phyloP scores from a whole-genome alignment of 2,888 invertebrate species.

The Drosophila fungiperda region DNA sequence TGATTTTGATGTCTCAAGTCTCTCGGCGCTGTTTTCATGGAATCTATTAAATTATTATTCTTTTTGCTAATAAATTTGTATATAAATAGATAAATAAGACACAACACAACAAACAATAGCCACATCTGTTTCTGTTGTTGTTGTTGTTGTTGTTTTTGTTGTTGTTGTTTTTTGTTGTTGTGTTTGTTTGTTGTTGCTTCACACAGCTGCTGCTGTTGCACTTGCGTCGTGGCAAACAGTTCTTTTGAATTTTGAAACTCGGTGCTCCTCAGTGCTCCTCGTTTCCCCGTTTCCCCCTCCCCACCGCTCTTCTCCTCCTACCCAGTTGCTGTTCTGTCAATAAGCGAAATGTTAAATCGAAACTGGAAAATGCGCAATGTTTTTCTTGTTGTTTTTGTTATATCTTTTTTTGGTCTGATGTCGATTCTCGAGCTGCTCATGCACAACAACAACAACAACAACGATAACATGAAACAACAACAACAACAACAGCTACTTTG shows the following conservation, averaged over 20 bases:
- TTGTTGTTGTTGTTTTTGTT: not conserved
- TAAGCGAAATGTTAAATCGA: constrained; percentile 57
- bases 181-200: constrained; percentile 22
- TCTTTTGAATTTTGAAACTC: constrained; percentile 62
- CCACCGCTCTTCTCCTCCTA: not conserved
- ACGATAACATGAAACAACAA: constrained; percentile 28
- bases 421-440: constrained; percentile 58
- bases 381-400: constrained; percentile 27
- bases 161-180: not conserved
- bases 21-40: constrained; percentile 53
- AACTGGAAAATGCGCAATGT: constrained; percentile 34
- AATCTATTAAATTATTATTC: constrained; percentile 68
- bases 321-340: constrained; percentile 27
- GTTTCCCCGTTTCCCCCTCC: not conserved
- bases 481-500: constrained; percentile 27
- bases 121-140: constrained; percentile 39
- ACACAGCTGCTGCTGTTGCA: constrained; percentile 34
- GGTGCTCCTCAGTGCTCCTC: constrained; percentile 45
- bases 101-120: constrained; percentile 7
- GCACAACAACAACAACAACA: constrained; percentile 70
- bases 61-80: constrained; percentile 64
- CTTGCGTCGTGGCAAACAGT: constrained; percentile 46
- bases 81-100: constrained; percentile 25
- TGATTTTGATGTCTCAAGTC: constrained; percentile 38
- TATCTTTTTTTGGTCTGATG: constrained; percentile 27